Percentiles rank a stretch among this genome's conserved stretches.
Evolutionary conservation across 1,140 invertebrate genomes (phyloP).

Genomic region (Habropoda laboriosa): DNA sequence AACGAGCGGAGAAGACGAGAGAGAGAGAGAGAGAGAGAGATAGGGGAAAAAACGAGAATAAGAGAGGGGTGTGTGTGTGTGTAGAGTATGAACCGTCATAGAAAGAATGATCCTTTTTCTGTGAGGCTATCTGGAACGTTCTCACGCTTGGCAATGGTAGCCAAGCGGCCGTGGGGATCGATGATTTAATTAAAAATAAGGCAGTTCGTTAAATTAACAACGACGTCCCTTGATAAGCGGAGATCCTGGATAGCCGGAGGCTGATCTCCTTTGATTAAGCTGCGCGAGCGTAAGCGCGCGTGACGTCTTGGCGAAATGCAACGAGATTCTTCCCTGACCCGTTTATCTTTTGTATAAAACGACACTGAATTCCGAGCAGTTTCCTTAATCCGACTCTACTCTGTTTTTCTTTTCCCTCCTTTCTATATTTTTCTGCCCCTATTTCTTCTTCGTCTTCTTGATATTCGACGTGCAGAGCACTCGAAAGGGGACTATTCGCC

Average conservation of each 20-base stretch:
- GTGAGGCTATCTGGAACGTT: conserved; percentile 1
- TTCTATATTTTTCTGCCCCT: no score
- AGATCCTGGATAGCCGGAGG: neutral
- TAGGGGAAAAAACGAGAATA: neutral
- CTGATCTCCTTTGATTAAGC: conserved; percentile 8
- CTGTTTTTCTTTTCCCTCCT: no score
- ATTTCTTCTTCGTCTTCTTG: no score
- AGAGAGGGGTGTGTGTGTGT: no score
- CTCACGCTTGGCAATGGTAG: neutral
- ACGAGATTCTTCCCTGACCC: neutral
- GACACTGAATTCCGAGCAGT: conserved; percentile 3
- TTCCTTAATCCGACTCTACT: neutral
- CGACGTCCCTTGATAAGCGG: neutral
- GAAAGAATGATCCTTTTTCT: neutral
- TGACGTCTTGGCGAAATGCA: neutral
- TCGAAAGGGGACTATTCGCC: neutral
- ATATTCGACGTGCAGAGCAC: neutral
- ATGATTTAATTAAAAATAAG: conserved; percentile 50
- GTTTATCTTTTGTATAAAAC: conserved; percentile 36
- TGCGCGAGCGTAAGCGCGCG: no score
- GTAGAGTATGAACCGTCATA: neutral
- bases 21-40: neutral
- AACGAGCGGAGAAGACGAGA: neutral
- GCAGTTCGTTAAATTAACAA: conserved; percentile 20
- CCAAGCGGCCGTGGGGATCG: no score